Evolutionary conservation across 1,140 invertebrate species (phyloP), one percentile per base, ranked within the genome.

Genomic region (Drosophila nannoptera): DNA sequence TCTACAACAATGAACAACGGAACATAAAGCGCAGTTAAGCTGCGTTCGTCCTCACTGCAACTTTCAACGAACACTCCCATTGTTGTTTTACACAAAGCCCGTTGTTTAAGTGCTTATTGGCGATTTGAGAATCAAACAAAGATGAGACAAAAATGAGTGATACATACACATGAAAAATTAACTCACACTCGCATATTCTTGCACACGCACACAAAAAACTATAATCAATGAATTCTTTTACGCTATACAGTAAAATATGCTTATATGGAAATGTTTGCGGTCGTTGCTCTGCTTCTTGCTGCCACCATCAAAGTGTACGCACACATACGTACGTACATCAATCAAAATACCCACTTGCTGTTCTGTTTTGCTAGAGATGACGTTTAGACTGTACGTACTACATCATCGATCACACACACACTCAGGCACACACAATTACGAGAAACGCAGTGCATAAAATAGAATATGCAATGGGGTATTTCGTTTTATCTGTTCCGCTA

Each of bases 251-350:
- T 52, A 75, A 55, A 80, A 84, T 71, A 80, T 32, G 81, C 81
- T 84, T 84, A 84, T 80, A 84, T 77, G 80, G 80, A 84, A 80
- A 86, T 86, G 77, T 83, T 74, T 84, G 80, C 52, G 73, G 75
- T 75, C 73, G 58, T 74, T 84, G 76, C 50, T 59, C 80, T 84
- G 77, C 80, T 86, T 84, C 80, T 84, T 84, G 76, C 80, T 70
- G 86, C 80, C 80, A 83, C 80, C 67, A 78, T n/a, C 60, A 64
- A 56, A 56, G 22, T 61, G 49, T 54, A 77, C 62, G 22, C 72
- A 66, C 60, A 81, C 54, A 33, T 61, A 76, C 69, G 63, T 40
- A 36, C 81, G 61, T 40, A 52, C 8, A 64, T 66, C 61, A 72
- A 75, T 75, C 73, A 86, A 74, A 86, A 84, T 84, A 66, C 73